Evolutionary conservation across 64 coral and sea anemone species (phyloP).

Genomic region (Catalaphyllia jardinei): DNA sequence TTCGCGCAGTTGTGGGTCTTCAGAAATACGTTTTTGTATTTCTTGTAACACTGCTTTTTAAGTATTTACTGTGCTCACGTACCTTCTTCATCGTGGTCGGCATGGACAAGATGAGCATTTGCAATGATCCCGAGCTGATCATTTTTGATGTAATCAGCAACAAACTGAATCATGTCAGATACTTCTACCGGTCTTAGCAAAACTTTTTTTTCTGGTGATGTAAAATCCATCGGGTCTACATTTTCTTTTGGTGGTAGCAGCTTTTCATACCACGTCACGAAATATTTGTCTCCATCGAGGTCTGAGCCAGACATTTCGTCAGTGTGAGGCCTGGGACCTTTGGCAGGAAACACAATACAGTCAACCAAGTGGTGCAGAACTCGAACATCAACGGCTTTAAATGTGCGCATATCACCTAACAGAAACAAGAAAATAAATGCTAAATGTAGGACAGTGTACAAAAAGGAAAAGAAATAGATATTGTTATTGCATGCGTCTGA

Average conservation of each 20-base stretch:
- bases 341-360: constrained; percentile 80
- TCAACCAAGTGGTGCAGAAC: constrained; percentile 67
- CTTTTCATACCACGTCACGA: constrained; percentile 73
- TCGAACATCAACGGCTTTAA: constrained; percentile 70
- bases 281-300: constrained; percentile 88
- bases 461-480: too few species aligned
- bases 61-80: neutral
- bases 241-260: constrained; percentile 48
- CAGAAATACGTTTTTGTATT: too few species aligned
- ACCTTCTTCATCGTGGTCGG: constrained; percentile 67
- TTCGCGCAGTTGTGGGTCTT: too few species aligned
- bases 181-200: constrained; percentile 59
- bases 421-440: neutral
- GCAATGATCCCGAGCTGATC: constrained; percentile 88
- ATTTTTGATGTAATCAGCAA: constrained; percentile 86
- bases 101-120: constrained; percentile 83
- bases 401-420: constrained; percentile 80
- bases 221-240: constrained; percentile 80
- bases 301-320: constrained; percentile 92
- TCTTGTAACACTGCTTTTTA: too few species aligned
- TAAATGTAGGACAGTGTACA: too few species aligned
- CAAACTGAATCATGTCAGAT: constrained; percentile 82
- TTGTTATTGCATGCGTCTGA: too few species aligned
- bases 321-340: constrained; percentile 73
- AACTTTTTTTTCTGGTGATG: constrained; percentile 54